Evolutionary conservation across 2,797 vertebrate species (phyloP), one percentile per base, ranked within the genome.

Genomic region (Eleutherodactylus coqui): DNA sequence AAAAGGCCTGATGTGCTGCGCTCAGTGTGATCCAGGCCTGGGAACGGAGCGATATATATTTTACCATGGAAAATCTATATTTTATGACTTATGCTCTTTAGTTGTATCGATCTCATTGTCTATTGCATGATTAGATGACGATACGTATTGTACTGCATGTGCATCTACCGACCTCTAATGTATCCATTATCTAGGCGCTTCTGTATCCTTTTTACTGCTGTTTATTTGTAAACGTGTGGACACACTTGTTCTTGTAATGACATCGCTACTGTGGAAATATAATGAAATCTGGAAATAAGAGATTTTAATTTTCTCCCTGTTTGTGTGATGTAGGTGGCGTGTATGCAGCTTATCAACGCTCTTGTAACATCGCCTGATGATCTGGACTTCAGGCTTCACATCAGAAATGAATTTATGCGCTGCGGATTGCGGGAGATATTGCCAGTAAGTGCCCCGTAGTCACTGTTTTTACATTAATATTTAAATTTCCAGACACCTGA

Each of bases 321-420:
- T 43, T 81, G 70, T 93, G 43, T 93, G 0, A 92, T 91, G 36
- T 90, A 99, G 98, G 96, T 99, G 90, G 97, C 98, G 75, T 99
- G 97, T 89, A 99, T 99, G 97, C 98, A 99, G 93, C 96, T 99
- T 90, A 99, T 99, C 95, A 99, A 99, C 92, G 98, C 98, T 79
- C 96, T 99, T 0, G 96, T 99, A 92, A 99, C 98, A 41, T 99
- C 97, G 92, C 97, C 97, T 88, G 98, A 99, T 93, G 98, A 99
- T 91, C 92, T 99, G 95, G 97, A 99, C 95, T 96, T 98, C 91
- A 96, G 98, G 91, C 96, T 99, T 91, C 98, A 99, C 92, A 96
- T 99, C 93, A 96, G 97, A 94, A 99, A 99, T 95, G 97, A 99
- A 95, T 99, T 99, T 95, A 97, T 98, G 95, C 97, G 97, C 89